These are phyloP conservation scores for Protula sp. DNA, from an alignment of 2,888 invertebrate species.

Conservation along the genomic window DNA sequence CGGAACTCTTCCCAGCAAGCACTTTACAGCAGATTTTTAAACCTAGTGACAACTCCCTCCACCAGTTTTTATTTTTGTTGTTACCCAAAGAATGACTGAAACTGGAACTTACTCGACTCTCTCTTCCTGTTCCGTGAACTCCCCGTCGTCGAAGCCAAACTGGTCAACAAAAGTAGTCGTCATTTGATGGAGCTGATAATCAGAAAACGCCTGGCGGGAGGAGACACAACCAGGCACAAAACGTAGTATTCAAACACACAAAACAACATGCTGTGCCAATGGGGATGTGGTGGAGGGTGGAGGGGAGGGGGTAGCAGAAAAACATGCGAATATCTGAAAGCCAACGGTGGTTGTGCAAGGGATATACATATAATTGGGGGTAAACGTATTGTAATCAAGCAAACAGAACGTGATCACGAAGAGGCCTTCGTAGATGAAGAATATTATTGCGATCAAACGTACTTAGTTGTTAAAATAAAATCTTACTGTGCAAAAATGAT, in stretches of 20 bases:
- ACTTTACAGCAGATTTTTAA: not conserved
- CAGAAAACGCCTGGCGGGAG: conserved; percentile 57
- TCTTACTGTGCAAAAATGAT: too few species aligned
- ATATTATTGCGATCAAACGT: too few species aligned
- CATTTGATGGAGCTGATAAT: conserved; percentile 64
- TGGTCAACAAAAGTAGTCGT: conserved; percentile 62
- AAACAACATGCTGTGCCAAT: too few species aligned
- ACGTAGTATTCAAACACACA: conserved; percentile 1
- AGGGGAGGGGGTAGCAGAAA: too few species aligned
- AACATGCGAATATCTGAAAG: too few species aligned
- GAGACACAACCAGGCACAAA: not conserved
- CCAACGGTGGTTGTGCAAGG: too few species aligned
- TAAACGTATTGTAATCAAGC: too few species aligned
- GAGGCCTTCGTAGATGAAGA: too few species aligned
- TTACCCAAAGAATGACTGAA: too few species aligned
- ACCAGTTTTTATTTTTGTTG: not conserved
- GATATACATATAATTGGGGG: too few species aligned
- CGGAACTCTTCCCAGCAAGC: not conserved
- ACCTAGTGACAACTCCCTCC: not conserved
- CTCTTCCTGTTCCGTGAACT: conserved; percentile 62
- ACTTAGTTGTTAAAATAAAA: too few species aligned
- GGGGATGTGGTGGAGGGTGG: not conserved
- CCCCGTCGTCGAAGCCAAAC: conserved; percentile 63
- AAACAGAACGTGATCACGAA: too few species aligned
- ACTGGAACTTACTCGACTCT: conserved; percentile 48